These are phyloP conservation scores for Nomada ruficornis DNA, from an alignment of 2,888 invertebrate species.

Conservation along the genomic window DNA sequence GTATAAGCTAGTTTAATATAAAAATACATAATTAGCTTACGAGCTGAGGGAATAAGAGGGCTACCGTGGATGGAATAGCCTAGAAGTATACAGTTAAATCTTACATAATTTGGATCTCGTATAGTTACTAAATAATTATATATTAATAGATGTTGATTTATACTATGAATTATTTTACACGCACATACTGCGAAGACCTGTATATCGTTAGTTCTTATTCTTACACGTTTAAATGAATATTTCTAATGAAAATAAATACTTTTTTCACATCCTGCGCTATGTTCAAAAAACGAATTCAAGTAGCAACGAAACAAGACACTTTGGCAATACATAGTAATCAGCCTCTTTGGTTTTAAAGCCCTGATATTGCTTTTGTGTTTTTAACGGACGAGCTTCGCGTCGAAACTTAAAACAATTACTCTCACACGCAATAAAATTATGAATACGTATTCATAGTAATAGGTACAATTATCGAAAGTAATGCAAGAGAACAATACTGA, in stretches of 20 bases:
- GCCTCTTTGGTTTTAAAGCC: constrained; percentile 82
- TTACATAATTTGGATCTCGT: constrained; percentile 79
- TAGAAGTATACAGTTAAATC: constrained; percentile 83
- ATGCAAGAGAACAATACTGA: constrained; percentile 24
- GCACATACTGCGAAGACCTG: constrained; percentile 74
- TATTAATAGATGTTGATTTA: constrained; percentile 77
- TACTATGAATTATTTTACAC: constrained; percentile 81
- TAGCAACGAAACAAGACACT: constrained; percentile 78
- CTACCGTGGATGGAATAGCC: constrained; percentile 80
- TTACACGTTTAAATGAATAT: constrained; percentile 62
- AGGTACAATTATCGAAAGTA: constrained; percentile 25
- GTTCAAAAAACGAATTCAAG: constrained; percentile 71
- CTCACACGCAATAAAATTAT: constrained; percentile 26
- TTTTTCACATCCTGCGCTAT: constrained; percentile 71
- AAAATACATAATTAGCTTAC: constrained; percentile 85
- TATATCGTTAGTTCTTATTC: constrained; percentile 69
- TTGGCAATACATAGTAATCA: constrained; percentile 83
- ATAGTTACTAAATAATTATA: constrained; percentile 75
- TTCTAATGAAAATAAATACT: constrained; percentile 69
- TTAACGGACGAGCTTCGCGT: constrained; percentile 53
- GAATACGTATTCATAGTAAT: constrained; percentile 7
- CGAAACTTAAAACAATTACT: constrained; percentile 29
- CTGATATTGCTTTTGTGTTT: constrained; percentile 74
- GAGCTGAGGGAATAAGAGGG: constrained; percentile 82
- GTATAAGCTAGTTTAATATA: constrained; percentile 84